Conservation (phyloP, 2,888 invertebrate species). For the Nematopogon swammerdamellus region DNA sequence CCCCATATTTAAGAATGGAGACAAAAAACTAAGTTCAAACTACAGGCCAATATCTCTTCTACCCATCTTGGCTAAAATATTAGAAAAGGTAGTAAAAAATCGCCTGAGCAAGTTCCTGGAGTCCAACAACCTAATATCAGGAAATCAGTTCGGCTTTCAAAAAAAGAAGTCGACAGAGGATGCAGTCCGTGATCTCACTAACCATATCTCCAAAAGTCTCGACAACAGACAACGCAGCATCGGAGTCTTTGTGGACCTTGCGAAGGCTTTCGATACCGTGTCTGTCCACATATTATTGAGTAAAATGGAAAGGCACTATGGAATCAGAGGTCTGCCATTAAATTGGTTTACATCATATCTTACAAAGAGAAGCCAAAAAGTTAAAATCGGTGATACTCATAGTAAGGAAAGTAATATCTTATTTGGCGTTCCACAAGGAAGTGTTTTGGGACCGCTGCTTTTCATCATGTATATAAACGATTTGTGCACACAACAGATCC, state of each 20-base stretch:
- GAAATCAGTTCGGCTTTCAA: conserved; percentile 1
- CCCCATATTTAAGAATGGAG: conserved; percentile 1
- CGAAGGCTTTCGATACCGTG: not conserved
- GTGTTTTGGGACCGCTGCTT: no score
- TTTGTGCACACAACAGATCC: no score
- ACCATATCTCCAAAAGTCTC: not conserved
- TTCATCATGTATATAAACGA: no score
- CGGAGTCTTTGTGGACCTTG: not conserved
- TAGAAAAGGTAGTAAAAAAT: conserved; percentile 1
- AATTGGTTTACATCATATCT: no score
- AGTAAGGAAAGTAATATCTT: no score
- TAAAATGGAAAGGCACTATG: no score
- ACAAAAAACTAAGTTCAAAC: not conserved
- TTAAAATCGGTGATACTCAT: no score
- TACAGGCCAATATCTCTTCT: conserved; percentile 2
- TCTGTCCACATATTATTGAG: not conserved
- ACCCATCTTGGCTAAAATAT: conserved; percentile 1
- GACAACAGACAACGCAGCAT: no score
- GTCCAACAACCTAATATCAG: not conserved
- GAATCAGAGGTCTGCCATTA: no score
- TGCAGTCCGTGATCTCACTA: conserved; percentile 1
- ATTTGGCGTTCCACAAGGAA: no score
- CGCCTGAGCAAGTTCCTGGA: conserved; percentile 1
- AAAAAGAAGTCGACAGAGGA: conserved; percentile 1
- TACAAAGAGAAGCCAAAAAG: no score